Conservation (phyloP, 2,888 invertebrate genomes). For the Parascotia fuliginaria region DNA sequence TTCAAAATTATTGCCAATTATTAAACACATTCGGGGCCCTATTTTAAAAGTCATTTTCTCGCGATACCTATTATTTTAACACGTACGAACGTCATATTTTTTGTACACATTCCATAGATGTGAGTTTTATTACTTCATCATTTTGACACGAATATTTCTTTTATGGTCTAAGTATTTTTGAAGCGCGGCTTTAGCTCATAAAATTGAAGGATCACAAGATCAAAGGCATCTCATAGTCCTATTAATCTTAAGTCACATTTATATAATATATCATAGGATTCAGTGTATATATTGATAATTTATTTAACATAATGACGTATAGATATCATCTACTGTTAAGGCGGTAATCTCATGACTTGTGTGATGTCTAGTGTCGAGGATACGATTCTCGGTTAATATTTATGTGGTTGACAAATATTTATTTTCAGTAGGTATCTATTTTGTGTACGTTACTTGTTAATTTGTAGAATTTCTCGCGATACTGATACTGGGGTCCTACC, state of each 20-base stretch:
- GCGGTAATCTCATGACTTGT: no score
- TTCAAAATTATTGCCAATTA: slow-evolving; percentile 66
- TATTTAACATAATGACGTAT: no score
- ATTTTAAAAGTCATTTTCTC: slow-evolving; percentile 60
- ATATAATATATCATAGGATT: no score
- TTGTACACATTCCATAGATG: slow-evolving; percentile 47
- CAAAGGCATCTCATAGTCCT: slow-evolving; percentile 19
- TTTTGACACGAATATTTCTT: slow-evolving; percentile 42
- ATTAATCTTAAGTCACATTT: slow-evolving; percentile 29
- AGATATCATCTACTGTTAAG: no score
- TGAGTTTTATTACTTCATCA: slow-evolving; percentile 52
- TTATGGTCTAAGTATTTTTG: slow-evolving; percentile 26
- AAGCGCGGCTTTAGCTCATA: slow-evolving; percentile 20
- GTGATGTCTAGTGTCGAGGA: no score
- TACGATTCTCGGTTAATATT: no score
- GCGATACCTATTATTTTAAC: slow-evolving; percentile 69
- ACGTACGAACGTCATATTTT: slow-evolving; percentile 67
- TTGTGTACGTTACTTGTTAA: no score
- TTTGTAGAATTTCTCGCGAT: no score
- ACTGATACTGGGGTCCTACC: no score
- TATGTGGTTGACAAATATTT: no score
- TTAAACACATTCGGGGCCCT: slow-evolving; percentile 66
- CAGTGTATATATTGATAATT: no score
- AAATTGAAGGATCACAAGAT: slow-evolving; percentile 28
- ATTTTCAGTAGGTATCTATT: no score